Evolutionary conservation across 2,113 vertebrate genomes (phyloP), one percentile per base, ranked within the genome.

Genomic region (Alouatta palliata): DNA sequence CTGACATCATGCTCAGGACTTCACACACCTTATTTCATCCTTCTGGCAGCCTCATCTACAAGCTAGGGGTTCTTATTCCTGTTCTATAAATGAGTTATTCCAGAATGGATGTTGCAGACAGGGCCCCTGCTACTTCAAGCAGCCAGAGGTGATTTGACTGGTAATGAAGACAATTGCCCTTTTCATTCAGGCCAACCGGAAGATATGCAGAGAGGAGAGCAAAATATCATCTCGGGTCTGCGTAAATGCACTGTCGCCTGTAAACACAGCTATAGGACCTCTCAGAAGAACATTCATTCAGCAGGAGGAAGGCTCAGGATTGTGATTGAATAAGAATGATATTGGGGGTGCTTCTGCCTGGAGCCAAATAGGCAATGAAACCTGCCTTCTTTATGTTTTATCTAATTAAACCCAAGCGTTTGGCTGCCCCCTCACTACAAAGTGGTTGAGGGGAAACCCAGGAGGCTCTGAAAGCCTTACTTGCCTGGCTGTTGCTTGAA

Each of bases 401-500:
- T 14, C 10, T 84, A 47, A 64, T 83, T 54, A 87, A 77, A 35
- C 20, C 25, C 80, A 23, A 21, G 49, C 5, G 2, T 43, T 2
- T 6, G 32, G 70, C 37, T 10, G 27, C 12, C 3, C 21, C 37
- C 47, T 11, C 17, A 8, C 37, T 43, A 27, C 37, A 10, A 6
- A 83, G 32, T 35, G 11, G 43, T 2, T 11, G 80, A 56, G 7
- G 23, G 40, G 10, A 23, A 73, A 35, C 52, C 68, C 30, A 19
- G 45, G 19, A 61, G 81, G 25, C 30, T 35, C 43, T 43, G 81
- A 11, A 49, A 32, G 66, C 17, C 64, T 83, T 13, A 19, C 25
- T 27, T 8, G 0, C 13, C 8, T 4, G 6, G 5, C 19, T 20
- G 8, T 25, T 1, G 0, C 73, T 64, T 20, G n/a, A 45, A 16